A percentile compares a stretch with the other conserved stretches of the same genome.
phyloP scores from a whole-genome alignment of 2,113 vertebrate species.

The Fregata magnificens region DNA sequence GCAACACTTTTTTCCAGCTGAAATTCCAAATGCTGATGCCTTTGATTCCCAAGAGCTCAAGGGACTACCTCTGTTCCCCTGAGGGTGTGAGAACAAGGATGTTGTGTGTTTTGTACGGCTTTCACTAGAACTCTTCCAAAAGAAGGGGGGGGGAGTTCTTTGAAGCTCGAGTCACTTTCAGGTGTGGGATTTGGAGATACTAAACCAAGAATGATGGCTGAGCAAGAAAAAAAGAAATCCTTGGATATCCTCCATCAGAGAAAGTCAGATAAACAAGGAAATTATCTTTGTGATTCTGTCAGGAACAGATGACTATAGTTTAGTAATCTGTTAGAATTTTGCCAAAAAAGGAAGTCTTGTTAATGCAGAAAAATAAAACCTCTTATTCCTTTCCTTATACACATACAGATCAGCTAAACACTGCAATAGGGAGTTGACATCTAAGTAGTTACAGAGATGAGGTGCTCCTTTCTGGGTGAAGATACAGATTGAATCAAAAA shows the following conservation, averaged over 20 bases:
- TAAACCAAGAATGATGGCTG: background rate
- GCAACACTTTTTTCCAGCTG: background rate
- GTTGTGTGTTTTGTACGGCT: background rate
- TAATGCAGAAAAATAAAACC: background rate
- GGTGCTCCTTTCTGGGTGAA: background rate
- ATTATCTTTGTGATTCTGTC: background rate
- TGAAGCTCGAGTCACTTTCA: background rate
- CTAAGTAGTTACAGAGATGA: background rate
- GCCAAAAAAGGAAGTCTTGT: background rate
- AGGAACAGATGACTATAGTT: background rate
- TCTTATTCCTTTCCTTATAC: background rate
- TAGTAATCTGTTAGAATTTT: background rate
- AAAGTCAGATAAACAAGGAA: conserved; percentile 25
- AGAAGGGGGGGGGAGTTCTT: too few relatives aligned
- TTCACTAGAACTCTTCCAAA: background rate
- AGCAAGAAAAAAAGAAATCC: background rate
- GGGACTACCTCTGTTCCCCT: background rate
- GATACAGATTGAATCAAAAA: background rate
- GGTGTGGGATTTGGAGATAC: background rate
- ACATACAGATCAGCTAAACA: background rate
- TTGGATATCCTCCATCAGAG: background rate
- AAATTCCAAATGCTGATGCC: background rate
- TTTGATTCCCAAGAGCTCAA: background rate
- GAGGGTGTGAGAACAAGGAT: background rate
- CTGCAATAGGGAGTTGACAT: background rate